Base-by-base conservation (phyloP, 2,113 vertebrate species). In the Zapus hudsonius region DNA sequence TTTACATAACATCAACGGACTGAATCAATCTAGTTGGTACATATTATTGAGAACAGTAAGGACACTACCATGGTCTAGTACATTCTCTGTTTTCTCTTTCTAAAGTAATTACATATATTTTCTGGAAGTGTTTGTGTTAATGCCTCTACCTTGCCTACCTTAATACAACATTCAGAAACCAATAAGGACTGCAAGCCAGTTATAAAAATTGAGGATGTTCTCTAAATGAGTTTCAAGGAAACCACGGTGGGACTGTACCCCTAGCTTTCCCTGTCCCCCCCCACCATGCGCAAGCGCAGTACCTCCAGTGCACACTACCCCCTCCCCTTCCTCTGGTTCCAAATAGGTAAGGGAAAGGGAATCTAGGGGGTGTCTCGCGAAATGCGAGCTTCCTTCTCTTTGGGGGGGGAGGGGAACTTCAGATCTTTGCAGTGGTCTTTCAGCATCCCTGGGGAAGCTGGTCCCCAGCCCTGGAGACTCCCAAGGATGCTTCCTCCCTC, bases 131-230 rank as follows among this genome's bases (percentile, higher is more conserved):
- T 82, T 84, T 64, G 42, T 75, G 63, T 83, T 52, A 72, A 73
- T 64, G 75, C 5, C 78, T 29, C 5, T 57, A 47, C 44, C 78
- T 70, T 90, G 40, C 55, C n/a, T 33, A 12, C 36, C 63, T 87
- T 86, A 81, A 52, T 78, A 36, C 27, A 79, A 61, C 59, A 73
- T 87, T 87, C 40, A 69, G 55, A 94, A 90, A 75, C 33, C 33
- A 76, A 29, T 20, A n/a, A 80, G 42, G 42, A 52, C 31, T 69
- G 20, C 52, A 69, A 75, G 47, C 69, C 67, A 67, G 16, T 38
- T 78, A 67, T 16, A 52, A 90, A 69, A 63, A 23, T 6, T 40
- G 11, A 29, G 20, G 33, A 33, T 94, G 69, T 64, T 74, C 83
- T 91, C 61, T 90, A 87, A 52, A 82, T 36, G 19, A 22, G 40